Evolutionary conservation across 2,888 invertebrate genomes (phyloP).

Genomic region (Diadegma fenestrale): DNA sequence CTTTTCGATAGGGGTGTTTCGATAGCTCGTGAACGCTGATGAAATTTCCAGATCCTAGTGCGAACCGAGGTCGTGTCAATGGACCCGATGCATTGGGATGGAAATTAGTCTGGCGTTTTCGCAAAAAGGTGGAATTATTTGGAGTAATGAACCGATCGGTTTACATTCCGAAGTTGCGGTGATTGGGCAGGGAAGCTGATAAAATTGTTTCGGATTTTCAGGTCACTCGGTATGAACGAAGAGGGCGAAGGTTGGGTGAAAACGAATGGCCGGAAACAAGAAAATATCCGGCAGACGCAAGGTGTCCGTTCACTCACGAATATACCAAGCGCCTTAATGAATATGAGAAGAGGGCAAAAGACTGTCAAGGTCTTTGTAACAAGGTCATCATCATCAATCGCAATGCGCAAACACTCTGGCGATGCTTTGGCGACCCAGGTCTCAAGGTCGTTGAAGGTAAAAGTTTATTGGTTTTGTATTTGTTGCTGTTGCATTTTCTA

Average conservation of each 20-base stretch:
- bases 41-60: neutral
- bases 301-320: conserved; percentile 34
- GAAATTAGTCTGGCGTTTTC: neutral
- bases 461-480: neutral
- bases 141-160: neutral
- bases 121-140: neutral
- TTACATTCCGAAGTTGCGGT: conserved; percentile 30
- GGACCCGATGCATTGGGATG: neutral
- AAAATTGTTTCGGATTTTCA: conserved; percentile 25
- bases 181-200: neutral
- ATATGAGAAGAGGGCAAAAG: neutral
- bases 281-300: conserved; percentile 10
- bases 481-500: neutral
- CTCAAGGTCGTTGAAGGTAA: conserved; percentile 34
- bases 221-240: conserved; percentile 20
- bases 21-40: neutral
- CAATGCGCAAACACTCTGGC: conserved; percentile 53
- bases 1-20: neutral
- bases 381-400: conserved; percentile 54
- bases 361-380: conserved; percentile 47
- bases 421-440: conserved; percentile 40
- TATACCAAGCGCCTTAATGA: conserved; percentile 36
- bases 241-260: neutral
- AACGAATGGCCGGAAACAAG: neutral
- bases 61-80: neutral